Evolutionary conservation across 2,888 invertebrate genomes (phyloP).

Genomic region (Balanococcus diminutus): DNA sequence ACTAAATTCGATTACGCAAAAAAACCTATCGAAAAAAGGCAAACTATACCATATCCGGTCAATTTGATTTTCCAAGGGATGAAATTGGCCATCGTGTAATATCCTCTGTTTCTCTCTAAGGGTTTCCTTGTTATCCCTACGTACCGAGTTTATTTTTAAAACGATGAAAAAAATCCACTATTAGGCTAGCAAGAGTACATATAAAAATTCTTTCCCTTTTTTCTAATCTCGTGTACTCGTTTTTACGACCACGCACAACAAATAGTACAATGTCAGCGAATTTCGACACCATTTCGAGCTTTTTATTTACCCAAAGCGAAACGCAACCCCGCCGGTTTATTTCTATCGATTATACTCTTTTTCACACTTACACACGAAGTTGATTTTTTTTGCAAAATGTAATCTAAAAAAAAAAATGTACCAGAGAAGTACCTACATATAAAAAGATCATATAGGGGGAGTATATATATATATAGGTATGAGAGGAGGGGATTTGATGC

Average conservation of each 20-base stretch:
- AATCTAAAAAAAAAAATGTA: neutral
- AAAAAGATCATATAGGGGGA: neutral
- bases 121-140: neutral
- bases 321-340: neutral
- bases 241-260: neutral
- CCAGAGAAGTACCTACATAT: neutral
- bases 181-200: neutral
- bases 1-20: constrained; percentile 19
- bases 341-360: constrained; percentile 17
- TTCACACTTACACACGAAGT: no score
- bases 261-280: constrained; percentile 1
- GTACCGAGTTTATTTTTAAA: constrained; percentile 2
- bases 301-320: neutral
- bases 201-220: neutral
- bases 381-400: constrained; percentile 1
- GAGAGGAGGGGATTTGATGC: neutral
- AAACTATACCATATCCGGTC: constrained; percentile 21
- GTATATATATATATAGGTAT: no score
- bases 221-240: neutral
- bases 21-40: neutral
- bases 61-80: neutral
- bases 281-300: neutral
- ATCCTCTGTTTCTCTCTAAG: neutral
- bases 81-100: neutral
- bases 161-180: neutral